Evolutionary conservation across 2,888 invertebrate species (phyloP).

Genomic region (Theodoxus fluviatilis): DNA sequence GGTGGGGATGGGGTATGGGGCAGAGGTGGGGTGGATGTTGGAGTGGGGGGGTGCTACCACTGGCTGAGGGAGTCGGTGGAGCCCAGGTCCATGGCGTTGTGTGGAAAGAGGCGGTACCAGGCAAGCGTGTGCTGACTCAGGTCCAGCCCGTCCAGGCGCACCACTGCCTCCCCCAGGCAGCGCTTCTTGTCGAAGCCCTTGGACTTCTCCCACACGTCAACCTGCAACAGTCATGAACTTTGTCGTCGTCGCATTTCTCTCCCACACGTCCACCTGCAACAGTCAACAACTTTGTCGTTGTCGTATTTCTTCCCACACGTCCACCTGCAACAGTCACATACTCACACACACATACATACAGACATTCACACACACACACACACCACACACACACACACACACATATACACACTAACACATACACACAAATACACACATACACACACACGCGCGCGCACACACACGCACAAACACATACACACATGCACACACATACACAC

Average conservation of each 20-base stretch:
- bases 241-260: neutral
- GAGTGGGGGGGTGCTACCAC: too few relatives aligned
- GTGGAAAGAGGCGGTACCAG: slow-evolving; percentile 87
- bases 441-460: too few relatives aligned
- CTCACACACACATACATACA: neutral
- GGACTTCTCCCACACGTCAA: slow-evolving; percentile 92
- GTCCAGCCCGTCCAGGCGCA: slow-evolving; percentile 82
- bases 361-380: too few relatives aligned
- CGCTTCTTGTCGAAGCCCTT: slow-evolving; percentile 73
- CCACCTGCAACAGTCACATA: neutral
- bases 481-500: neutral
- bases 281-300: neutral
- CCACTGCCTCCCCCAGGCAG: slow-evolving; percentile 81
- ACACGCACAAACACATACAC: neutral
- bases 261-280: slow-evolving; percentile 82
- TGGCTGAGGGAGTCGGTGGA: slow-evolving; percentile 55
- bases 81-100: slow-evolving; percentile 54
- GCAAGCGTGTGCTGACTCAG: slow-evolving; percentile 82
- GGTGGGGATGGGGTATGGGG: too few relatives aligned
- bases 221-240: slow-evolving; percentile 42
- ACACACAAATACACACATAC: neutral
- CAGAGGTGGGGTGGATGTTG: too few relatives aligned
- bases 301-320: too few relatives aligned
- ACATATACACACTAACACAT: neutral
- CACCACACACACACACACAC: neutral